phyloP scores from a whole-genome alignment of 2,797 vertebrate species.

The Pangasius djambal region DNA sequence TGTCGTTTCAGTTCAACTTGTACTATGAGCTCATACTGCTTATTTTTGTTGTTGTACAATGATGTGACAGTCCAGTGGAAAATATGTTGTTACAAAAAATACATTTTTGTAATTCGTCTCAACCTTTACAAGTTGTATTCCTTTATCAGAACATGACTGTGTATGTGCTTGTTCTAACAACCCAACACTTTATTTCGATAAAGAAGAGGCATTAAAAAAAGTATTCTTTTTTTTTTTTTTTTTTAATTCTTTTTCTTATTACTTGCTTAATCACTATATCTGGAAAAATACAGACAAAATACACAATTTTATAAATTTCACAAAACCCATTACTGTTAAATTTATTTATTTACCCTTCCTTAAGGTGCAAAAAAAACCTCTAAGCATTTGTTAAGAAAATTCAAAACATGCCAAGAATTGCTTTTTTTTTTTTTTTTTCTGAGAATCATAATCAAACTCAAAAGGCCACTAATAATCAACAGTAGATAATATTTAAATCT shows the following conservation, averaged over 20 bases:
- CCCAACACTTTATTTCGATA: not conserved
- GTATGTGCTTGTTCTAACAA: not conserved
- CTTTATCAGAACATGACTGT: not conserved
- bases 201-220: not conserved
- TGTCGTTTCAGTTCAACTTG: conserved; percentile 15
- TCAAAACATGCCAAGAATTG: conserved; percentile 2
- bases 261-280: conserved; percentile 24
- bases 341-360: not conserved
- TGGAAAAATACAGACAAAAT: conserved; percentile 22
- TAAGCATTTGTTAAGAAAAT: not conserved
- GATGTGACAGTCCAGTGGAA: conserved; percentile 38
- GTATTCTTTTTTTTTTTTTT: too few relatives aligned
- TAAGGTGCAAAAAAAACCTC: conserved; percentile 39
- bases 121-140: conserved; percentile 4
- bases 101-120: conserved; percentile 36
- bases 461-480: conserved; percentile 11
- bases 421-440: not conserved
- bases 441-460: not conserved
- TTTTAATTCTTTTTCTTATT: not conserved
- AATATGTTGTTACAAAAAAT: conserved; percentile 31
- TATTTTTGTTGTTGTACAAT: conserved; percentile 44
- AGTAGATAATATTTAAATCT: not conserved
- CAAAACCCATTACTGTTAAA: not conserved
- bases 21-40: conserved; percentile 32
- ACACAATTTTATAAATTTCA: conserved; percentile 14